Conservation (phyloP, 2,797 vertebrate species). For the Bradypodion pumilum region DNA sequence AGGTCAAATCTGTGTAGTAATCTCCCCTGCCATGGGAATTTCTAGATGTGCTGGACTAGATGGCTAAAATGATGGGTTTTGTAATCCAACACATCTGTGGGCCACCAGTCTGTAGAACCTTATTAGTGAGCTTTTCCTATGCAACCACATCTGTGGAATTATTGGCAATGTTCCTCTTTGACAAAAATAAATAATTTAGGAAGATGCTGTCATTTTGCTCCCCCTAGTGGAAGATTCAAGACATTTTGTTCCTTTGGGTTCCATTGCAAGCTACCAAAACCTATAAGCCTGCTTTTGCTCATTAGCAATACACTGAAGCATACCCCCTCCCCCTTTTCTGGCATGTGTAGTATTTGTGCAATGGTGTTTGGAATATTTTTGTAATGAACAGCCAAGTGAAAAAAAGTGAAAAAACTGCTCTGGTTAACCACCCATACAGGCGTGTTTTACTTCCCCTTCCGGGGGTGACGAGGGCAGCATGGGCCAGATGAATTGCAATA, state of each 20-base stretch:
- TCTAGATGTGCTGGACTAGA: neutral
- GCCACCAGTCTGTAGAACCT: neutral
- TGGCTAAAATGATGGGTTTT: neutral
- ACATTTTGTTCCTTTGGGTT: neutral
- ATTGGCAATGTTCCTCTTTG: neutral
- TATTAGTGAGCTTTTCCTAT: neutral
- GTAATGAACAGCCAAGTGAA: no score
- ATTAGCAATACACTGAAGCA: no score
- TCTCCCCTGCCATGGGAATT: neutral
- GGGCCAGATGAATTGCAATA: no score
- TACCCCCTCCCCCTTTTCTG: fast-evolving
- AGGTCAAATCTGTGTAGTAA: neutral
- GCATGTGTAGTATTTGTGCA: neutral
- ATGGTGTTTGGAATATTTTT: neutral
- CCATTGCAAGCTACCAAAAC: neutral
- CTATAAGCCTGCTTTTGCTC: neutral
- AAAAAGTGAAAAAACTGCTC: neutral
- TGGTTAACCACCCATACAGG: no score
- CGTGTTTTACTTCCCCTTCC: no score
- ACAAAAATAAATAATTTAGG: neutral
- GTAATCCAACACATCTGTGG: neutral
- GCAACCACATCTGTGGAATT: neutral
- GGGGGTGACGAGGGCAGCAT: no score
- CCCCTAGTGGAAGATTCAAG: constrained; percentile 30
- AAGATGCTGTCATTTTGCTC: constrained; percentile 14